Conservation (phyloP, 2,888 invertebrate genomes). For the Himalopsyche kuldschensis region DNA sequence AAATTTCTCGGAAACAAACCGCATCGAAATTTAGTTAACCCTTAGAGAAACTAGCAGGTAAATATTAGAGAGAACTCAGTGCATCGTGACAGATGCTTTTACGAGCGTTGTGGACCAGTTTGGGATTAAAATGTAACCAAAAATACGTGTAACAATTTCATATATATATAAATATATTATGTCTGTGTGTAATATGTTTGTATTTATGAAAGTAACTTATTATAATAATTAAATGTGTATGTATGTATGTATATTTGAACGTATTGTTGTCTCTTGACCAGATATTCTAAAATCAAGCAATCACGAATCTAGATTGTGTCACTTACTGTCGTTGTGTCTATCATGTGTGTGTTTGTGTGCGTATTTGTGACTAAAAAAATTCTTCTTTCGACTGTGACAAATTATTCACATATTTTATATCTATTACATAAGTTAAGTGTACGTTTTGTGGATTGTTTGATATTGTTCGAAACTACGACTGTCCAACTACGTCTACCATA, state of each 20-base stretch:
- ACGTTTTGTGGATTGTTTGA: background rate
- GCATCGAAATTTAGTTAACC: background rate
- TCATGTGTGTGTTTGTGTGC: background rate
- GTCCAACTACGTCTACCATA: background rate
- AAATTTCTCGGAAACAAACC: background rate
- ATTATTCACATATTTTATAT: background rate
- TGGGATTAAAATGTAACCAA: background rate
- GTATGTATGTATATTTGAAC: background rate
- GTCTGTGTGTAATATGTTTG: background rate
- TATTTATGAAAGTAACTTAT: background rate
- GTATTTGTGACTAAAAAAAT: background rate
- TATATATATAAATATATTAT: background rate
- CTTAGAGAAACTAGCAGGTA: background rate
- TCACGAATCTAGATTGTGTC: constrained; percentile 32
- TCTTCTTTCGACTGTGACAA: background rate
- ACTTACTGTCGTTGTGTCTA: constrained; percentile 9
- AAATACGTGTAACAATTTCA: background rate
- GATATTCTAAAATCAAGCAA: constrained; percentile 40
- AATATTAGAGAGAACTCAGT: background rate
- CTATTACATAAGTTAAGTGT: background rate
- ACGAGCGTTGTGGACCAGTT: background rate
- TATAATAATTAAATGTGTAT: background rate
- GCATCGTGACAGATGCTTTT: background rate
- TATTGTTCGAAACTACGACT: background rate
- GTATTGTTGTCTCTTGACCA: constrained; percentile 25